A percentile compares a stretch with the other conserved stretches of the same genome.
These are phyloP conservation scores for Astropecten irregularis DNA, from an alignment of 53 echinoderm and acorn worm species.

Conservation along the genomic window DNA sequence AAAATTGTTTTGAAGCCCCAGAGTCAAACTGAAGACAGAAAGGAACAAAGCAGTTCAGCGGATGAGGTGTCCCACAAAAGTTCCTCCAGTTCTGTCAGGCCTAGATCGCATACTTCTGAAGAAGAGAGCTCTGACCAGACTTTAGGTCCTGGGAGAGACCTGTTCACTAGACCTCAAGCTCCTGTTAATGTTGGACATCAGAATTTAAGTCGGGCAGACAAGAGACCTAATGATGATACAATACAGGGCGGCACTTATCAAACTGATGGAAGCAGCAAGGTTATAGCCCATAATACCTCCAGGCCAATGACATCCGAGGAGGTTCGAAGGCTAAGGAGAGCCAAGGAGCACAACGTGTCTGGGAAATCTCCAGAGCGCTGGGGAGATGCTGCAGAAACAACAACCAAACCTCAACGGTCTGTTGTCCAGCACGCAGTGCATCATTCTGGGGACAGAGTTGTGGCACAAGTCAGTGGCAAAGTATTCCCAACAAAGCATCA, in stretches of 20 bases:
- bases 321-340: constrained; percentile 7
- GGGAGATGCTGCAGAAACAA: background rate
- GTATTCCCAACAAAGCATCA: constrained; percentile 8
- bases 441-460: constrained; percentile 3
- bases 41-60: constrained; percentile 18
- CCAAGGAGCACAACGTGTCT: constrained; percentile 10
- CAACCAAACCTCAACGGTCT: background rate
- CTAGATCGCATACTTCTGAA: background rate
- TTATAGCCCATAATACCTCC: background rate
- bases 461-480: constrained; percentile 1
- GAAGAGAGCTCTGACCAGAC: background rate
- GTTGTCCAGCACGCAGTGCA: background rate
- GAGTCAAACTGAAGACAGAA: background rate
- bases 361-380: constrained; percentile 34
- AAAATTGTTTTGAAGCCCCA: constrained; percentile 17
- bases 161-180: background rate
- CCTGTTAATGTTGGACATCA: background rate
- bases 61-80: background rate
- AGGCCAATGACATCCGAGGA: constrained; percentile 14
- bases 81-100: background rate
- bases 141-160: background rate
- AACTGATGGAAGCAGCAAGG: background rate
- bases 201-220: background rate
- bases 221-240: background rate
- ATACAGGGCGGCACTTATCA: background rate